Conservation (phyloP, 2,113 vertebrate species). For the Apteryx mantelli region DNA sequence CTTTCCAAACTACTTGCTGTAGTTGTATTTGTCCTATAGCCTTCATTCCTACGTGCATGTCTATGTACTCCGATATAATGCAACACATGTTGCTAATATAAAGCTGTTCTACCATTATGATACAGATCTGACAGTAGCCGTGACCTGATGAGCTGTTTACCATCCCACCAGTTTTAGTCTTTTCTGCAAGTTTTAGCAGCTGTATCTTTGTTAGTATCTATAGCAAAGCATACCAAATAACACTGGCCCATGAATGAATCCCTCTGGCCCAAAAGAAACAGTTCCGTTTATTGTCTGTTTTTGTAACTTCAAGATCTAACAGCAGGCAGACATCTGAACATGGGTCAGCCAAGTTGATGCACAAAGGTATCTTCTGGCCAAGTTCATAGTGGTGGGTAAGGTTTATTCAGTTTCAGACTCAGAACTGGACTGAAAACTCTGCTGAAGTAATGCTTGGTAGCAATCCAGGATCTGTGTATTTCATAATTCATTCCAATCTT, state of each 20-base stretch:
- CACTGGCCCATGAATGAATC: background rate
- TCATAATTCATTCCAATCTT: background rate
- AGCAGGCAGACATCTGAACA: background rate
- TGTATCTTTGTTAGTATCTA: background rate
- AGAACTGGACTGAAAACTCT: background rate
- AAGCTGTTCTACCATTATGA: background rate
- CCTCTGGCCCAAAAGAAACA: background rate
- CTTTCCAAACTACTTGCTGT: background rate
- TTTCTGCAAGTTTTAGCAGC: background rate
- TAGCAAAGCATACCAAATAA: background rate
- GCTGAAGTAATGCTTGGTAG: slow-evolving; percentile 33
- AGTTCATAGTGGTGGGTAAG: background rate
- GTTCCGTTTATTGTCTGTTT: background rate
- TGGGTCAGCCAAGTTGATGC: background rate
- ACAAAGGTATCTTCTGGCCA: background rate
- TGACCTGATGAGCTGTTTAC: background rate
- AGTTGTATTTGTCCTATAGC: background rate
- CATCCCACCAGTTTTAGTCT: background rate
- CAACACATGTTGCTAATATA: background rate
- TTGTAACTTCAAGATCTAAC: background rate
- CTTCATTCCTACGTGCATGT: background rate
- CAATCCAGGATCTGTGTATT: background rate
- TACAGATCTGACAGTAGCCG: background rate
- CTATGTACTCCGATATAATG: background rate
- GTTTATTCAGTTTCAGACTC: background rate